These are phyloP conservation scores for Upupa epops DNA, from an alignment of 2,113 vertebrate genomes.

Conservation along the genomic window DNA sequence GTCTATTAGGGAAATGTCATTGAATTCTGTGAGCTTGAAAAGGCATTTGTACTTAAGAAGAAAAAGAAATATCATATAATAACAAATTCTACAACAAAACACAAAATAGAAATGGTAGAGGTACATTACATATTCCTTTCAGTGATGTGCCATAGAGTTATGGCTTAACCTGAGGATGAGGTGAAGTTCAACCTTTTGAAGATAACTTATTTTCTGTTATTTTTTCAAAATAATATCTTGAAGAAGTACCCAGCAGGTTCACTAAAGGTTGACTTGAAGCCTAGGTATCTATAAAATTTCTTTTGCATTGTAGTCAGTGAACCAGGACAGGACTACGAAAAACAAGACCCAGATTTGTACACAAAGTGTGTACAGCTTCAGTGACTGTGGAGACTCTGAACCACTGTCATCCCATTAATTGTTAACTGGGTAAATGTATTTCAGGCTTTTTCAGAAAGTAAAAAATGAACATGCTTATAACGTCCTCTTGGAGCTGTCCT, in stretches of 20 bases:
- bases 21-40: not conserved
- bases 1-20: not conserved
- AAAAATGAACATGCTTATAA: not conserved
- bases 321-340: not conserved
- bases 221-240: not conserved
- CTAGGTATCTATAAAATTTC: not conserved
- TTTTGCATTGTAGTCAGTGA: constrained; percentile 20
- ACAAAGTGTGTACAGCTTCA: constrained; percentile 10
- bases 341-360: constrained; percentile 24
- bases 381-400: constrained; percentile 56
- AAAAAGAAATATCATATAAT: not conserved
- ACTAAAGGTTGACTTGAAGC: not conserved
- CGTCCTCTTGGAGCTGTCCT: not conserved
- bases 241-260: not conserved
- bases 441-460: not conserved
- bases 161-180: not conserved
- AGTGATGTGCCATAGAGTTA: not conserved
- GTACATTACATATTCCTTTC: not conserved
- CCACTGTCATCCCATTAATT: constrained; percentile 53
- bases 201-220: not conserved
- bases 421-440: constrained; percentile 57
- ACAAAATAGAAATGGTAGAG: not conserved
- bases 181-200: constrained; percentile 22
- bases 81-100: not conserved
- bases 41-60: constrained; percentile 8